Base-by-base conservation (phyloP, 2,113 vertebrate genomes). In the Cichladusa arquata region DNA sequence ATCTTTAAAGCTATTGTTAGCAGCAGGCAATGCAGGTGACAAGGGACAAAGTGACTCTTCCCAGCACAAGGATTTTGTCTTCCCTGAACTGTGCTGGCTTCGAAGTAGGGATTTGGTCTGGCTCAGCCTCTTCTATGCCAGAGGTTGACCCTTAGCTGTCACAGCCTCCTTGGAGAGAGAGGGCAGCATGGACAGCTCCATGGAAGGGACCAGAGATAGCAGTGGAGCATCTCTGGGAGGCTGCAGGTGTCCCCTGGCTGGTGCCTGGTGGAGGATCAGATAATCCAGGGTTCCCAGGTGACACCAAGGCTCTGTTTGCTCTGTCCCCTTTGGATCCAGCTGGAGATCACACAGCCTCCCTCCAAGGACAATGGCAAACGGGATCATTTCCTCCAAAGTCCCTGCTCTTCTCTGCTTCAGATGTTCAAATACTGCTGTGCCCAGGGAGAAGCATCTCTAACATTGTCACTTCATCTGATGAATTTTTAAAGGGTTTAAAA, bases 401-500 rank as follows among this genome's bases (percentile, higher is more conserved):
- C 5, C 23, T 25, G n/a, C 62, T 73, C 11, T 31, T 53, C 44
- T 53, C 66, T 96, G 74, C 24, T 33, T 67, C 54, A 11, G 36
- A 29, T 57, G 48, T 51, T 80, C 6, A 5, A 50, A 56, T 0
- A 33, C 24, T 62, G 67, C 81, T 64, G 44, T 80, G 81, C 80
- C 73, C 56, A 62, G 72, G 44, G 91, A 95, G 73, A 87, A 87
- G 61, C 77, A 45, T 60, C 92, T 84, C 86, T 64, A 81, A 58
- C 69, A n/a, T 40, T 1, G 0, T 47, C 74, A 17, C 67, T 93
- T 91, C 61, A 66, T 65, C 9, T 86, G 87, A 82, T 92, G 58
- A 73, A 69, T 94, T 94, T 94, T 94, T 80, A 82, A 96, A 91
- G 33, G 62, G 1, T 85, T 95, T 90, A 40, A 67, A 67, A 73